These are phyloP conservation scores for Mechanitis messenoides DNA, from an alignment of 2,888 invertebrate species.

Conservation along the genomic window DNA sequence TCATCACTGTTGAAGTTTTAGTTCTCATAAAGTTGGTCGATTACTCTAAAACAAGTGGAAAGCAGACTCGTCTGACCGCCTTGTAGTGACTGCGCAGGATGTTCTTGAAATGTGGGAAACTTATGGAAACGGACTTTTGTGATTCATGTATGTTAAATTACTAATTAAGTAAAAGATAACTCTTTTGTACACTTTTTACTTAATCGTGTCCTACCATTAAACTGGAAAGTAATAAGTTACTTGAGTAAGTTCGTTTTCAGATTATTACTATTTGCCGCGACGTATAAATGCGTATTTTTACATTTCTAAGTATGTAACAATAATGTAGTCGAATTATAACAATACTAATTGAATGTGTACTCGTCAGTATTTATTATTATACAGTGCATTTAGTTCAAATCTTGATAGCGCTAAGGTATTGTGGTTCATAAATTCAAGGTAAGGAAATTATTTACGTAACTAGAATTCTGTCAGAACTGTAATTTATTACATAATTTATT, in stretches of 20 bases:
- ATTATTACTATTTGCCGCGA: neutral
- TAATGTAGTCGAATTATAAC: neutral
- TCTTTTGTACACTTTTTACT: too few species aligned
- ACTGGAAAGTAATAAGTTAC: too few species aligned
- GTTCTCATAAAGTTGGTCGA: constrained; percentile 5
- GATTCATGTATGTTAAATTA: too few species aligned
- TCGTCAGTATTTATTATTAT: neutral
- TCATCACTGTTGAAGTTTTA: too few species aligned
- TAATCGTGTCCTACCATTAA: too few species aligned
- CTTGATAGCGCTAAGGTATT: too few species aligned
- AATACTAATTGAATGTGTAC: neutral
- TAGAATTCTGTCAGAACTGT: too few species aligned
- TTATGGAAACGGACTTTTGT: neutral
- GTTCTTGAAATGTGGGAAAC: constrained; percentile 15
- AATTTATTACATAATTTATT: too few species aligned
- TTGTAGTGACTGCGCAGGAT: constrained; percentile 18
- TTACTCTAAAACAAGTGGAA: constrained; percentile 20
- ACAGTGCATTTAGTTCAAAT: too few species aligned
- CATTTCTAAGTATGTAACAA: neutral
- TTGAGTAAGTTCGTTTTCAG: neutral
- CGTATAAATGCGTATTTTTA: neutral
- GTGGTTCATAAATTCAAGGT: too few species aligned
- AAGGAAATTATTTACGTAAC: too few species aligned
- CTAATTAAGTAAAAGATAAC: neutral
- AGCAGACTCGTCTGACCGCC: constrained; percentile 22